These are phyloP conservation scores for Rhyacichthys aspro DNA, from an alignment of 2,797 vertebrate genomes.

Conservation along the genomic window DNA sequence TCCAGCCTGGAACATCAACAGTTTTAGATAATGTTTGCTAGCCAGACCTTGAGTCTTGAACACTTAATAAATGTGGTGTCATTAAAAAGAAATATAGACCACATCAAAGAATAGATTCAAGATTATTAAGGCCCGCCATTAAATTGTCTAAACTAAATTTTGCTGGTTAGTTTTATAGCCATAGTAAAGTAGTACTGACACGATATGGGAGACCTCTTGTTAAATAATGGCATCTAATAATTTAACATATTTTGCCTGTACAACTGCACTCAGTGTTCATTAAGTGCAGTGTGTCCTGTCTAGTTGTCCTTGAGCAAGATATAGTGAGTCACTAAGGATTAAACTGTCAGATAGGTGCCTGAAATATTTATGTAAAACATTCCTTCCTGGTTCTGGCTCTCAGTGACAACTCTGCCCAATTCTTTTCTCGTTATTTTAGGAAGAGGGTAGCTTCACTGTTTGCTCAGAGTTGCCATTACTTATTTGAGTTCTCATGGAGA, in stretches of 20 bases:
- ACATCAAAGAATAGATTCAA: background rate
- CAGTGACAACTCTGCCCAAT: slow-evolving; percentile 39
- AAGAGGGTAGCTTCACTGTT: slow-evolving; percentile 34
- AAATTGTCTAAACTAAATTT: background rate
- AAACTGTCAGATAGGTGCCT: slow-evolving; percentile 50
- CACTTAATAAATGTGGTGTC: background rate
- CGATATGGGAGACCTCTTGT: slow-evolving; percentile 8
- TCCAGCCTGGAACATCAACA: slow-evolving; percentile 69
- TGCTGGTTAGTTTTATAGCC: background rate
- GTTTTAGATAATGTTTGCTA: slow-evolving; percentile 49
- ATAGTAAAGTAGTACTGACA: slow-evolving; percentile 1
- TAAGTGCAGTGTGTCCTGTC: slow-evolving; percentile 41
- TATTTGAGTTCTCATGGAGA: slow-evolving; percentile 59
- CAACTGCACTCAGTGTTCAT: slow-evolving; percentile 29
- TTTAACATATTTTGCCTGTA: slow-evolving; percentile 18
- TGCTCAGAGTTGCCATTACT: slow-evolving; percentile 66
- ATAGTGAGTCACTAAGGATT: slow-evolving; percentile 44
- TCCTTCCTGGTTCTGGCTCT: slow-evolving; percentile 46
- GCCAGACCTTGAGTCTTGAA: slow-evolving; percentile 44
- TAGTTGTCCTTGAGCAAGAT: slow-evolving; percentile 52
- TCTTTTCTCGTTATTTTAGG: slow-evolving; percentile 50
- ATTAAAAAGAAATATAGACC: background rate
- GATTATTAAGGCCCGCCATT: slow-evolving; percentile 1
- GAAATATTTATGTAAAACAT: slow-evolving; percentile 60
- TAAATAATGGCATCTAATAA: slow-evolving; percentile 19